A percentile compares a stretch with the other conserved stretches of the same genome.
Evolutionary conservation across 2,888 invertebrate species (phyloP).

Genomic region (Entomobrya proxima): DNA sequence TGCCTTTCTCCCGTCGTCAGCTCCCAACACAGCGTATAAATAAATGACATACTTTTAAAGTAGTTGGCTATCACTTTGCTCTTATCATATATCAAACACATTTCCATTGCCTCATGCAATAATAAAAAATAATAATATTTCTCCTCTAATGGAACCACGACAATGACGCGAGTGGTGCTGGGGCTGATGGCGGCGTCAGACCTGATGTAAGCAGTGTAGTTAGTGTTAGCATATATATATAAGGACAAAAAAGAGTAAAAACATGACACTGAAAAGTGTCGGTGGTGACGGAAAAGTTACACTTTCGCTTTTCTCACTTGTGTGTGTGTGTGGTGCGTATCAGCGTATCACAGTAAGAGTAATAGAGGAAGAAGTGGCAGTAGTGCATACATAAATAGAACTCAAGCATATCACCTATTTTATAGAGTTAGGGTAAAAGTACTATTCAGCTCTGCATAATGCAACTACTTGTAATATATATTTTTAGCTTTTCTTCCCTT

Average conservation of each 20-base stretch:
- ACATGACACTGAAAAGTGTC: constrained; percentile 68
- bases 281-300: constrained; percentile 67
- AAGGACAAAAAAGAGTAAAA: constrained; percentile 41
- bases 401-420: too few relatives aligned
- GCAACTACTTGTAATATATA: too few relatives aligned
- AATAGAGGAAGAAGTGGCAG: neutral
- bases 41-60: neutral
- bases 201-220: neutral
- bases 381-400: neutral
- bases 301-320: neutral
- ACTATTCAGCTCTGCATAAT: neutral
- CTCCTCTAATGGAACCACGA: constrained; percentile 8
- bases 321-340: neutral
- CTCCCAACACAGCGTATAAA: too few relatives aligned
- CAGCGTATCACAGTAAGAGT: too few relatives aligned
- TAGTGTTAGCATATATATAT: too few relatives aligned
- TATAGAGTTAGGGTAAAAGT: too few relatives aligned
- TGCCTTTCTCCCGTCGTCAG: neutral
- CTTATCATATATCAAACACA: neutral
- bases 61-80: neutral
- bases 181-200: neutral
- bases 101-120: neutral
- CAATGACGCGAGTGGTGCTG: neutral
- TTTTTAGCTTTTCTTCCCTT: too few relatives aligned
- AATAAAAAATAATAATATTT: neutral